phyloP scores from a whole-genome alignment of 2,113 vertebrate species.

The Lota lota region DNA sequence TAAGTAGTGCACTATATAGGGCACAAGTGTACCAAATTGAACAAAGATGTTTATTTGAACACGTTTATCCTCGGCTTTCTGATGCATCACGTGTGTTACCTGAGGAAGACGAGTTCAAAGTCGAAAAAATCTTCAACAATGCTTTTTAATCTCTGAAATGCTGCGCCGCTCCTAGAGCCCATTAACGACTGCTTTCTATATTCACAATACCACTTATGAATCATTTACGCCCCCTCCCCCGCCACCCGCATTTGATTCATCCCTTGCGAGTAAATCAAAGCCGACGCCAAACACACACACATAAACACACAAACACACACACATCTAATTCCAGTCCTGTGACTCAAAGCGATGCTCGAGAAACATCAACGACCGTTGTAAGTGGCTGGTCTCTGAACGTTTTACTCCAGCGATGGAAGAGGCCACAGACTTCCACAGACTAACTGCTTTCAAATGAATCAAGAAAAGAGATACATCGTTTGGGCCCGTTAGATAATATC shows the following conservation, averaged over 20 bases:
- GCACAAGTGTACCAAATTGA: too few relatives aligned
- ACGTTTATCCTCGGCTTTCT: too few relatives aligned
- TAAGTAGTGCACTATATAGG: too few relatives aligned
- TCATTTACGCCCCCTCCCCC: slow-evolving; percentile 46
- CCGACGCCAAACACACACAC: slow-evolving; percentile 29
- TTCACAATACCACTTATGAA: slow-evolving; percentile 59
- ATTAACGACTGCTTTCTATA: slow-evolving; percentile 49
- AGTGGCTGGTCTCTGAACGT: too few relatives aligned
- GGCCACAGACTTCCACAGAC: too few relatives aligned
- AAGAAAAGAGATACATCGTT: too few relatives aligned
- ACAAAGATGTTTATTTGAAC: too few relatives aligned
- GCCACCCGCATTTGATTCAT: neutral
- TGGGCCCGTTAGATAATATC: too few relatives aligned
- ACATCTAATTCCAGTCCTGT: slow-evolving; percentile 23
- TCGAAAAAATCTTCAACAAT: neutral
- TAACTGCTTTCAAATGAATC: too few relatives aligned
- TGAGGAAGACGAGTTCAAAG: too few relatives aligned
- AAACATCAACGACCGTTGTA: neutral
- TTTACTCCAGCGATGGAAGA: too few relatives aligned
- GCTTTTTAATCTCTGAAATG: slow-evolving; percentile 47
- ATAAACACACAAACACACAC: neutral
- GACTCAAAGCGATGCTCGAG: slow-evolving; percentile 1
- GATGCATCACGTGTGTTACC: too few relatives aligned
- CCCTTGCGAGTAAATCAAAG: slow-evolving; percentile 47
- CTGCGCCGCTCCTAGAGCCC: slow-evolving; percentile 1